phyloP scores from a whole-genome alignment of 2,113 vertebrate species.

The Dolichallabes microphthalmus region DNA sequence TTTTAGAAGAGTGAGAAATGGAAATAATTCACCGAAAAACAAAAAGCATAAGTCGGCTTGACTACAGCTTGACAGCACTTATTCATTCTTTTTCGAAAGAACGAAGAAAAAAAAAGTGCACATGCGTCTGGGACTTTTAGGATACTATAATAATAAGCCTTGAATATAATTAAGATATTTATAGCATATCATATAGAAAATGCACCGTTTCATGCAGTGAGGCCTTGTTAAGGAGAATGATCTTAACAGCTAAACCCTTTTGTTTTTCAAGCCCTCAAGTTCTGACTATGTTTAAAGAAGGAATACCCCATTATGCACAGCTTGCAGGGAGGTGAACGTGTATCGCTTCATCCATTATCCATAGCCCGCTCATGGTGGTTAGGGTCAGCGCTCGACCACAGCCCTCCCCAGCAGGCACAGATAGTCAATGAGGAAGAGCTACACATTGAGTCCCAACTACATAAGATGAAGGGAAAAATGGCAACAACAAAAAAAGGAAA shows the following conservation, averaged over 20 bases:
- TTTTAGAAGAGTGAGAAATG: not conserved
- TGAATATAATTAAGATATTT: not conserved
- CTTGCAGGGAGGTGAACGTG: slow-evolving; percentile 58
- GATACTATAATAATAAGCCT: not conserved
- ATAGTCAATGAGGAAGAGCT: slow-evolving; percentile 37
- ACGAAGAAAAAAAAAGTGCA: not conserved
- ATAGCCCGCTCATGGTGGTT: slow-evolving; percentile 65
- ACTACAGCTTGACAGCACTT: not conserved
- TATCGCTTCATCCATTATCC: slow-evolving; percentile 70
- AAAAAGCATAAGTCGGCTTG: slow-evolving; percentile 11
- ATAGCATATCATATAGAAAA: not conserved
- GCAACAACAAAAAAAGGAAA: not conserved
- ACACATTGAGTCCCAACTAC: slow-evolving; percentile 6
- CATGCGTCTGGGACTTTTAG: not conserved
- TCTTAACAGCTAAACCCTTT: slow-evolving; percentile 40
- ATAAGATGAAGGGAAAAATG: not conserved
- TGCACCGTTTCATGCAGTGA: slow-evolving; percentile 12
- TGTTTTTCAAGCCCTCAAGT: slow-evolving; percentile 54
- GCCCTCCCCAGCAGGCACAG: slow-evolving; percentile 57
- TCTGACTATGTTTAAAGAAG: slow-evolving; percentile 59
- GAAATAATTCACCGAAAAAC: slow-evolving; percentile 8
- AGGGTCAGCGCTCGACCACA: slow-evolving; percentile 66
- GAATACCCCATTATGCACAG: slow-evolving; percentile 55
- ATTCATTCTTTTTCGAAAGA: slow-evolving; percentile 9
- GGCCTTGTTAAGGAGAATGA: slow-evolving; percentile 44